Conservation (phyloP, 2,888 invertebrate genomes). For the Aleiodes alternator region DNA sequence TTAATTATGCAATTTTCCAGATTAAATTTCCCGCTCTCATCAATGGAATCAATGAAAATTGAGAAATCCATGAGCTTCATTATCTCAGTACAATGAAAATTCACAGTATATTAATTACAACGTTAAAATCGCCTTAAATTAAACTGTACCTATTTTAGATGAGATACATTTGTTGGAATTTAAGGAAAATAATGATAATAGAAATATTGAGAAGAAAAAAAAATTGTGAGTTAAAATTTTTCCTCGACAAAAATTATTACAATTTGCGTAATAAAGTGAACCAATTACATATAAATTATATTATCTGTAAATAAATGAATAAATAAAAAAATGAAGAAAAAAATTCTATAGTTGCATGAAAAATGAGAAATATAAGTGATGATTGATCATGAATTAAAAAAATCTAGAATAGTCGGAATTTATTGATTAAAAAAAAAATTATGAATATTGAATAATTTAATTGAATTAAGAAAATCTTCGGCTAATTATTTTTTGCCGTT, state of each 20-base stretch:
- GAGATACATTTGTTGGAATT: slow-evolving; percentile 20
- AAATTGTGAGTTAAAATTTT: slow-evolving; percentile 25
- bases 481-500: no score
- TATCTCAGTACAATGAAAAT: no score
- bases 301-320: slow-evolving; percentile 16
- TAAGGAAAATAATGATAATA: neutral
- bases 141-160: slow-evolving; percentile 26
- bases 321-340: neutral
- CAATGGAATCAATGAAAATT: no score
- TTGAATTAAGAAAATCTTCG: no score
- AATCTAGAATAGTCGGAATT: no score
- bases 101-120: neutral
- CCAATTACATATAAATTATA: slow-evolving; percentile 31
- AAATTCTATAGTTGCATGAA: slow-evolving; percentile 16
- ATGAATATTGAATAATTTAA: no score
- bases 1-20: no score
- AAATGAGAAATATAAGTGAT: slow-evolving; percentile 7
- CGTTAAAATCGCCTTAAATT: slow-evolving; percentile 21
- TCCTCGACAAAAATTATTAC: slow-evolving; percentile 4
- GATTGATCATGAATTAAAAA: neutral
- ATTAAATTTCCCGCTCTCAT: no score
- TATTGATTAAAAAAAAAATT: no score
- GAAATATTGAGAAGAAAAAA: neutral
- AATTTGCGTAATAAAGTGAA: slow-evolving; percentile 19
- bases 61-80: no score